A percentile compares a stretch with the other conserved stretches of the same genome.
phyloP scores from a whole-genome alignment of 2,888 invertebrate species.

The Pachymerium ferrugineum region DNA sequence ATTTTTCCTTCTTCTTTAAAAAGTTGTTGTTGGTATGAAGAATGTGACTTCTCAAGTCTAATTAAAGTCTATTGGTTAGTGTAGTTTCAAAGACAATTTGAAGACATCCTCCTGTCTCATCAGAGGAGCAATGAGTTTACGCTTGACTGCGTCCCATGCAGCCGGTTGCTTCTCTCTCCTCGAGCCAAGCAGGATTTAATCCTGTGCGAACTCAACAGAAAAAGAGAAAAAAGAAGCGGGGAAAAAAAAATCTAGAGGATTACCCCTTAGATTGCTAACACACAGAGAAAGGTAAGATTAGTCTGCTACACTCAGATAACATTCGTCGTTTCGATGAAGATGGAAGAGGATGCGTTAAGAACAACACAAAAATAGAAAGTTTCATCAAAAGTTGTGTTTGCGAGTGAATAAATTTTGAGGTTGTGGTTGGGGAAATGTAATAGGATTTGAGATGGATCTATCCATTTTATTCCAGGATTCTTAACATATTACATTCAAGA shows the following conservation, averaged over 20 bases:
- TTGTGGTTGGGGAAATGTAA: too few species aligned
- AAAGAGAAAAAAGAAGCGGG: neutral
- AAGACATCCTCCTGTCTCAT: neutral
- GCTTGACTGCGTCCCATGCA: neutral
- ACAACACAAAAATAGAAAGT: neutral
- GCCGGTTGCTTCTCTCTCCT: neutral
- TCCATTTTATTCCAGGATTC: too few species aligned
- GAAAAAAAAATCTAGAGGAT: neutral
- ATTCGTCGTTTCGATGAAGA: neutral
- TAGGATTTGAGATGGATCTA: too few species aligned
- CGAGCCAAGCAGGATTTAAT: neutral
- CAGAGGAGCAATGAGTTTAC: neutral
- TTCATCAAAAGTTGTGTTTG: neutral
- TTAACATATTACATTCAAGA: too few species aligned
- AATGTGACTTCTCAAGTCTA: neutral
- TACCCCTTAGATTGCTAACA: neutral
- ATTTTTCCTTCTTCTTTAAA: too few species aligned
- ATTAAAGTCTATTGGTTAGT: constrained; percentile 4
- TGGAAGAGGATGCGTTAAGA: neutral
- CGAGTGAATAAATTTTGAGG: too few species aligned
- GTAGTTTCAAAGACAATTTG: neutral
- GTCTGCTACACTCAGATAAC: neutral
- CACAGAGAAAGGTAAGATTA: neutral
- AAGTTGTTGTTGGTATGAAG: too few species aligned
- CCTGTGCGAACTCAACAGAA: neutral